These are phyloP conservation scores for Nothocercus nigrocapillus DNA, from an alignment of 2,113 vertebrate genomes.

Conservation along the genomic window DNA sequence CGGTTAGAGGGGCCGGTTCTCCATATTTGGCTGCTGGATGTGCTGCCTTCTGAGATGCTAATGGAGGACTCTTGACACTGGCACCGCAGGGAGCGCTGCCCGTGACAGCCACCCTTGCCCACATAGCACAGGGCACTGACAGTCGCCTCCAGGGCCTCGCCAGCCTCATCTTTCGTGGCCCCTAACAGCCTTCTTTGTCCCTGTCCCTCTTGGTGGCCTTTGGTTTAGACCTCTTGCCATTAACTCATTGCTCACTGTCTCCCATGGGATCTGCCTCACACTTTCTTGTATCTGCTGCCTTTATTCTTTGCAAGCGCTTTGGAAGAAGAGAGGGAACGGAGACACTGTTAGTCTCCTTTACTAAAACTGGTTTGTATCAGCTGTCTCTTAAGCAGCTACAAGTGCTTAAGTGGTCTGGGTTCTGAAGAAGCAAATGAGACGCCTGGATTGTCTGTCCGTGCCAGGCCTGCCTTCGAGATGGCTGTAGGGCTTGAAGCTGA, in stretches of 20 bases:
- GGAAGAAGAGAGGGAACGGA: background rate
- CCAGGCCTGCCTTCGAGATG: background rate
- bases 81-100: background rate
- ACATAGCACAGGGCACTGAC: too few species aligned
- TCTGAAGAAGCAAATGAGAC: background rate
- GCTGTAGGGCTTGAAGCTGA: background rate
- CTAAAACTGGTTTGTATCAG: background rate
- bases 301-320: background rate
- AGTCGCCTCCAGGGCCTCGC: background rate
- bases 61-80: background rate
- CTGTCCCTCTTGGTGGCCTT: background rate
- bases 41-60: background rate
- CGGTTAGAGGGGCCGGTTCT: fast-evolving
- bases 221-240: fast-evolving
- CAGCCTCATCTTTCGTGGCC: too few species aligned
- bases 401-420: too few species aligned
- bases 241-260: background rate
- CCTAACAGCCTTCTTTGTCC: background rate
- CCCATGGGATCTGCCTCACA: background rate
- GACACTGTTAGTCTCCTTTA: background rate
- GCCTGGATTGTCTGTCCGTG: background rate
- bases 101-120: background rate
- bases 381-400: background rate
- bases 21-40: background rate
- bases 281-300: background rate